Conservation (phyloP, 2,888 invertebrate species). For the Tuta absoluta region DNA sequence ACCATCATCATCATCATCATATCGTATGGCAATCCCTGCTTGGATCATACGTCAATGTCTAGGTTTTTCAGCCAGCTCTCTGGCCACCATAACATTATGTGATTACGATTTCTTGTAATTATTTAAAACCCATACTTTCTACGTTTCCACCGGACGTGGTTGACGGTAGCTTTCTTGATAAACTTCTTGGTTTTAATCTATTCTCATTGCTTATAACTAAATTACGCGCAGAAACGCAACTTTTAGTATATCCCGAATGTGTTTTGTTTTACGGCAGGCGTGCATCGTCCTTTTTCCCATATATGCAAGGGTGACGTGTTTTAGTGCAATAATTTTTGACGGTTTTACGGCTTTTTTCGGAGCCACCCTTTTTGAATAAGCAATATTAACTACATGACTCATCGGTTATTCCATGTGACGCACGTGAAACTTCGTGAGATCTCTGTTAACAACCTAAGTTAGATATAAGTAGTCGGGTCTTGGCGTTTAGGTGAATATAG, state of each 20-base stretch:
- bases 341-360: conserved; percentile 17
- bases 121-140: too few relatives aligned
- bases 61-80: too few relatives aligned
- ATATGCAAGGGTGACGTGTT: conserved; percentile 18
- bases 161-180: too few relatives aligned
- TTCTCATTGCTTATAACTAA: background rate
- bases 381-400: conserved; percentile 19
- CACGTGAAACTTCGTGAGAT: conserved; percentile 6
- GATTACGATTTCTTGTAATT: too few relatives aligned
- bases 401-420: conserved; percentile 22
- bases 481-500: background rate
- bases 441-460: conserved; percentile 24
- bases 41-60: too few relatives aligned
- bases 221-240: background rate
- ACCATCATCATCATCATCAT: too few relatives aligned
- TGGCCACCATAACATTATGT: too few relatives aligned
- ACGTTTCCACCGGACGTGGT: too few relatives aligned
- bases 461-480: background rate
- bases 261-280: background rate
- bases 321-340: conserved; percentile 20
- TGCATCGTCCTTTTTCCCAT: conserved; percentile 8
- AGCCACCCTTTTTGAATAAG: conserved; percentile 18
- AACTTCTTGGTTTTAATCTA: background rate
- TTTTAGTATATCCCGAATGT: background rate
- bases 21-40: too few relatives aligned